Percentiles rank a stretch among this genome's conserved stretches.
These are phyloP conservation scores for Myotis davidii DNA, from an alignment of 2,113 vertebrate genomes.

Conservation along the genomic window DNA sequence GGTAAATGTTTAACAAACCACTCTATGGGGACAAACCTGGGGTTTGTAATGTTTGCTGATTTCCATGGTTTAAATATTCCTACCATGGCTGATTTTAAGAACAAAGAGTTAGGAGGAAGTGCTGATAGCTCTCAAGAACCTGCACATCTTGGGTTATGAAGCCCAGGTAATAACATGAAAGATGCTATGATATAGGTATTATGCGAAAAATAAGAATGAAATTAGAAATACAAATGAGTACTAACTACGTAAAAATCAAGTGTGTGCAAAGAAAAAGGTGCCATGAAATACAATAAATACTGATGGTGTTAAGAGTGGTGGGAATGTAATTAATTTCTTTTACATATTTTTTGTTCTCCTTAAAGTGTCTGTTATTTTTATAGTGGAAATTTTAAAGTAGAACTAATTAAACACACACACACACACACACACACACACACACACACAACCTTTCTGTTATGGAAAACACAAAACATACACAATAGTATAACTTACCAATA, in stretches of 20 bases:
- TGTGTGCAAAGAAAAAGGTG: background rate
- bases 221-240: background rate
- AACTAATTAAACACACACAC: background rate
- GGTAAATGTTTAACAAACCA: slow-evolving; percentile 3
- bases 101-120: background rate
- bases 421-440: background rate
- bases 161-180: background rate
- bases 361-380: background rate
- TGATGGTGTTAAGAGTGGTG: background rate
- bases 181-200: background rate
- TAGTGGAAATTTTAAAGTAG: slow-evolving; percentile 2
- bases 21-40: background rate
- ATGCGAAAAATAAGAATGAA: background rate
- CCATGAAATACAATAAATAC: background rate
- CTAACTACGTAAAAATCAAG: background rate
- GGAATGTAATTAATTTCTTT: background rate
- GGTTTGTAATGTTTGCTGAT: background rate
- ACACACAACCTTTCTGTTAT: background rate
- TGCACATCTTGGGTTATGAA: background rate
- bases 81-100: background rate
- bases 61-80: background rate
- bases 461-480: background rate
- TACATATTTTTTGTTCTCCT: slow-evolving; percentile 10
- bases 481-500: background rate
- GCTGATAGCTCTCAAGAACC: background rate